Conservation (phyloP, 2,888 invertebrate species). For the Zhuqinia jingwanae region DNA sequence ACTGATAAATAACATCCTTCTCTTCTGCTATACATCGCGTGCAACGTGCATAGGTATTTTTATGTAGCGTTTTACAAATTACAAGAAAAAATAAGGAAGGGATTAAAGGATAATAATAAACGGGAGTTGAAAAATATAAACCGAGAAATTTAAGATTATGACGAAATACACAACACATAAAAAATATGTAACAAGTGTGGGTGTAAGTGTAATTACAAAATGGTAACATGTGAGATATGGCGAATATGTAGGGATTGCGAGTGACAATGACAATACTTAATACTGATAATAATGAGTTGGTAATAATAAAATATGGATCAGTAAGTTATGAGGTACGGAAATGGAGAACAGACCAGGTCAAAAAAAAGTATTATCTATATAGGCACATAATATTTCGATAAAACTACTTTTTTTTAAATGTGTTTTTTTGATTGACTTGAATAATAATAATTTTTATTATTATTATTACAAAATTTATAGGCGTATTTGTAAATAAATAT, state of each 20-base stretch:
- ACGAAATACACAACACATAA: neutral
- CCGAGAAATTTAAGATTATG: too few relatives aligned
- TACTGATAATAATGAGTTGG: too few relatives aligned
- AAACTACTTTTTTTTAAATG: neutral
- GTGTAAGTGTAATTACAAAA: too few relatives aligned
- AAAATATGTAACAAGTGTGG: neutral
- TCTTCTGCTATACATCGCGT: too few relatives aligned
- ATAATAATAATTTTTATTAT: too few relatives aligned
- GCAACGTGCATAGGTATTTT: too few relatives aligned
- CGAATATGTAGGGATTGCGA: neutral
- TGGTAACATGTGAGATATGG: neutral
- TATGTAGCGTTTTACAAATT: too few relatives aligned
- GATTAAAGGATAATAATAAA: neutral
- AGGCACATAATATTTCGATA: too few relatives aligned
- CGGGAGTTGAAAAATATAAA: neutral
- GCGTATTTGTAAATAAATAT: neutral
- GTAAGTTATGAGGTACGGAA: neutral
- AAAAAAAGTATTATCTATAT: too few relatives aligned
- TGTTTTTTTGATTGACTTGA: neutral
- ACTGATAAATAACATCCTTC: constrained; percentile 34
- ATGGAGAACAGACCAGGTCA: neutral
- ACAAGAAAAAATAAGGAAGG: neutral
- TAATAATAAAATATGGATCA: too few relatives aligned
- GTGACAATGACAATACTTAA: too few relatives aligned
- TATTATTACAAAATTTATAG: constrained; percentile 6